A percentile compares a stretch with the other conserved stretches of the same genome.
These are phyloP conservation scores for Crypturellus tataupa DNA, from an alignment of 2,797 vertebrate species.

Conservation along the genomic window DNA sequence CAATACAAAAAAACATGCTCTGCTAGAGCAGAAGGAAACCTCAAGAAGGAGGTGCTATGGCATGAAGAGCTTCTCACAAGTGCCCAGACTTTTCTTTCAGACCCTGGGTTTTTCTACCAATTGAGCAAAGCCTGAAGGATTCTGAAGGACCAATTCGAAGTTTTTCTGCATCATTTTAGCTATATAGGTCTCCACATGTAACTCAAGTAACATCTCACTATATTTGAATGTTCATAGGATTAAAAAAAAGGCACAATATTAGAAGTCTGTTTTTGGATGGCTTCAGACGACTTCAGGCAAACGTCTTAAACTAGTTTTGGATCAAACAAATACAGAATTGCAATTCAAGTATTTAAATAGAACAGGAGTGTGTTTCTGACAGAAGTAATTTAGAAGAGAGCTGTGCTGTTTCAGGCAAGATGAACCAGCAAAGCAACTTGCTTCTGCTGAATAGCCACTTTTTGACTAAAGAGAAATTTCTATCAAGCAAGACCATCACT, in stretches of 20 bases:
- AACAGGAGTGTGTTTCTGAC: background rate
- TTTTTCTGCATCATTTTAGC: background rate
- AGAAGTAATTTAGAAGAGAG: background rate
- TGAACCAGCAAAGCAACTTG: background rate
- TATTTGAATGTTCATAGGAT: background rate
- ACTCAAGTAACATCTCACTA: rapidly evolving
- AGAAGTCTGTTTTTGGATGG: background rate
- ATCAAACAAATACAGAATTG: background rate
- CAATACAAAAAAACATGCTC: background rate
- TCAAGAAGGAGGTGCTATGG: background rate
- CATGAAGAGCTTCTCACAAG: background rate
- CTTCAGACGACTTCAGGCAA: background rate
- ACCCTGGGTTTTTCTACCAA: background rate
- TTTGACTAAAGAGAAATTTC: background rate
- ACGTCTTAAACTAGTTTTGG: background rate
- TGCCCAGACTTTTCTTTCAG: background rate
- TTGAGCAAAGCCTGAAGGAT: background rate
- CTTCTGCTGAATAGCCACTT: background rate
- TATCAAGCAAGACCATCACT: background rate
- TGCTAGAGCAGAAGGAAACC: background rate
- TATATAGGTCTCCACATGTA: rapidly evolving
- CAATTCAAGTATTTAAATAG: background rate
- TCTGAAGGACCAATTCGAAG: background rate
- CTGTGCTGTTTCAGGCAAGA: background rate
- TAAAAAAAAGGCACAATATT: background rate